Evolutionary conservation across 2,888 invertebrate species (phyloP), one percentile per base, ranked within the genome.

Genomic region (Metellina segmentata): DNA sequence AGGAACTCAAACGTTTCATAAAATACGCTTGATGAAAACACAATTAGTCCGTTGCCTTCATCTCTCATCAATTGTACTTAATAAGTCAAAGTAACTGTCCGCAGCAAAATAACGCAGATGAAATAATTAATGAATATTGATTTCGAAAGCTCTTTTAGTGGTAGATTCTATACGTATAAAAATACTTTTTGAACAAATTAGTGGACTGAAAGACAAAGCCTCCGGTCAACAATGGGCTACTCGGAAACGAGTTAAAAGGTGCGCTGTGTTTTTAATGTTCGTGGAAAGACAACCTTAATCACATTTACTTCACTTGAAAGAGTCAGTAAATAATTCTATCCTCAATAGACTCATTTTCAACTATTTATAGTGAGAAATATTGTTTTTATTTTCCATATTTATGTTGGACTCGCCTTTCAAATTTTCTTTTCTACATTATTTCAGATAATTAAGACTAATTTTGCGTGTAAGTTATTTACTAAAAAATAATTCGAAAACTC

Each of bases 101-200:
- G 4, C 9, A n/a, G 4, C 74, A 75, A n/a, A n/a, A 74, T 78
- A 77, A 86, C n/a, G 49, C 20, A 86, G 69, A 88, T 81, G 81
- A 88, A 81, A 81, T 70, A 72, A 72, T 69, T 74, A 81, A 78
- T 88, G 88, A 74, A 34, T 61, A 88, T 88, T 61, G 81, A 81
- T 88, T 88, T 88, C 81, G 49, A 74, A 88, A 81, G 72, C 48
- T 61, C n/a, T 88, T n/a, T n/a, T 74, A 88, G 71, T 72, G 34
- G n/a, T 78, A 20, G 71, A 72, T 71, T 72, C 61, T 61, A 5
- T 8, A 61, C 61, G 7, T 9, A 61, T 61, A 61, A 61, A 61
- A 61, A 61, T 61, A 61, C 61, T 61, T 61, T n/a, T 61, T 61
- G 70, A 70, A 51, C 19, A 74, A 88, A 87, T 52, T 78, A 20